A percentile compares a stretch with the other conserved stretches of the same genome.
These are phyloP conservation scores for Tamias sibiricus DNA, from an alignment of 2,113 vertebrate genomes.

Conservation along the genomic window DNA sequence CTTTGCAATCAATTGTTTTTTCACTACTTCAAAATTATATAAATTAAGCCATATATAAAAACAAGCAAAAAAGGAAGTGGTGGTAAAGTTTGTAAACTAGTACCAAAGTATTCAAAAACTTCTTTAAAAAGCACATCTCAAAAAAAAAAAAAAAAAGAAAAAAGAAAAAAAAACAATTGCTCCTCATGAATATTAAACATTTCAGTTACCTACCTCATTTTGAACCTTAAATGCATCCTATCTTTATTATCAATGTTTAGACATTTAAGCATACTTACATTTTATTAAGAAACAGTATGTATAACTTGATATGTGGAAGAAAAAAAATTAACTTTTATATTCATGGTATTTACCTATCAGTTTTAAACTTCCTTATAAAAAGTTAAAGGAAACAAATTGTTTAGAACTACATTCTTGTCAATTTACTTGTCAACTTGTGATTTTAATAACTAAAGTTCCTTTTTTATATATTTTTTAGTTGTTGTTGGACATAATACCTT, in stretches of 20 bases:
- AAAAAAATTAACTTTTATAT: background rate
- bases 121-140: background rate
- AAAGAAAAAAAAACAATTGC: background rate
- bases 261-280: background rate
- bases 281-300: conserved; percentile 44
- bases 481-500: too few species aligned
- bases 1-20: background rate
- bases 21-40: background rate
- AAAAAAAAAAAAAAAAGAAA: too few species aligned
- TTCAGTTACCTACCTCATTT: background rate
- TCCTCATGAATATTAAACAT: background rate
- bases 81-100: background rate
- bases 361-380: conserved; percentile 35
- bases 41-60: background rate
- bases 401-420: background rate
- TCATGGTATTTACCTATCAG: background rate
- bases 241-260: background rate
- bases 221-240: background rate
- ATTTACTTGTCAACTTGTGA: background rate
- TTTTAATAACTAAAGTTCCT: background rate
- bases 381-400: background rate
- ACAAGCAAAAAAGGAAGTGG: background rate
- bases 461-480: too few species aligned
- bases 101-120: background rate
- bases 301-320: background rate